These are phyloP conservation scores for Psilopsiagon aymara DNA, from an alignment of 2,113 vertebrate genomes.

Conservation along the genomic window DNA sequence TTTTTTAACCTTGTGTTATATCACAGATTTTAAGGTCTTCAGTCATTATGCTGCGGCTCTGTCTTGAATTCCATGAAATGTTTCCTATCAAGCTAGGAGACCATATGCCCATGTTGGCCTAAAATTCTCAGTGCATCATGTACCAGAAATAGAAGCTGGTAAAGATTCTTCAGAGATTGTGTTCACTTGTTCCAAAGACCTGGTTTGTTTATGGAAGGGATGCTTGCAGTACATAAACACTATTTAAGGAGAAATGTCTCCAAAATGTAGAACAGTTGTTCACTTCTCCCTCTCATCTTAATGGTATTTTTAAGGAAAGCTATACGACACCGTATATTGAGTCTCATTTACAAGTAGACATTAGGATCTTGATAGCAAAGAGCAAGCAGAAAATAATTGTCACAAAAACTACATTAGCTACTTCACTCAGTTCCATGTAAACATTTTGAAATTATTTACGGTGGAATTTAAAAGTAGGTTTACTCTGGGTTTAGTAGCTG, in stretches of 20 bases:
- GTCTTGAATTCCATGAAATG: conserved; percentile 50
- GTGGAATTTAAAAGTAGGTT: neutral
- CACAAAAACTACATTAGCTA: neutral
- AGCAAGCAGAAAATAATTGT: neutral
- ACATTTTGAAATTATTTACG: neutral
- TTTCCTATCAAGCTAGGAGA: conserved; percentile 60
- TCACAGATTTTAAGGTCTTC: conserved; percentile 1
- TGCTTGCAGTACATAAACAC: conserved; percentile 64
- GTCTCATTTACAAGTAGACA: neutral
- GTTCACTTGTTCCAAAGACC: conserved; percentile 69
- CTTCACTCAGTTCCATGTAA: neutral
- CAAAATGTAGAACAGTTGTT: conserved; percentile 54
- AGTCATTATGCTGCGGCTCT: neutral
- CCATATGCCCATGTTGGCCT: conserved; percentile 63
- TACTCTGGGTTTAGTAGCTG: neutral
- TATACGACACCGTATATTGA: neutral
- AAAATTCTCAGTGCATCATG: conserved; percentile 52
- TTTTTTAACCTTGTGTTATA: neutral
- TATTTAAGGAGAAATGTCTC: conserved; percentile 64
- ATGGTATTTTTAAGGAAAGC: conserved; percentile 40
- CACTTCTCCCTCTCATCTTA: conserved; percentile 30
- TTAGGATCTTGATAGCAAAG: neutral
- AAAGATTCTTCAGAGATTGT: conserved; percentile 71
- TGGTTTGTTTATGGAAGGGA: conserved; percentile 67
- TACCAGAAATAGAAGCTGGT: conserved; percentile 66